A percentile compares a stretch with the other conserved stretches of the same genome.
Conservation (phyloP, 2,113 vertebrate genomes). For the Pachycephala philippinensis region DNA sequence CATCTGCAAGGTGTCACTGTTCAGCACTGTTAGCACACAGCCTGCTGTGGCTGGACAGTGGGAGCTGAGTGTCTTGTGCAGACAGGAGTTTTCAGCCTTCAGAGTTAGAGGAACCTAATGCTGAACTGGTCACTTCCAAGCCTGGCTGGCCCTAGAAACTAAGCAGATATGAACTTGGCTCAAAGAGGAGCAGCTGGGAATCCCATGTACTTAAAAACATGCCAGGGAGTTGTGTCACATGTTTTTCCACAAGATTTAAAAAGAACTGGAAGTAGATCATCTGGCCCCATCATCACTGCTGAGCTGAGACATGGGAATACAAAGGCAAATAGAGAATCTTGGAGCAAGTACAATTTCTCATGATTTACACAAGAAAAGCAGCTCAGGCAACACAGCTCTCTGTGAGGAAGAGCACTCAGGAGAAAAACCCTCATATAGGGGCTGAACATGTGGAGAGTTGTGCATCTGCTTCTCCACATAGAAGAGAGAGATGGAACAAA, state of each 20-base stretch:
- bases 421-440: neutral
- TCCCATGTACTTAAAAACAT: neutral
- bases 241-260: neutral
- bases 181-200: neutral
- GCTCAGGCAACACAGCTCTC: neutral
- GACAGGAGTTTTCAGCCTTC: neutral
- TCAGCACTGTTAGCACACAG: neutral
- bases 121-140: neutral
- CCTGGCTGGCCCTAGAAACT: neutral
- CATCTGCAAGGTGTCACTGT: neutral
- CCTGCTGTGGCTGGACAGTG: neutral
- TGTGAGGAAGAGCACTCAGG: rapidly evolving
- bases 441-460: rapidly evolving
- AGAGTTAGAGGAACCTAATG: neutral
- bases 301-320: neutral
- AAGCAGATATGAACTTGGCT: neutral
- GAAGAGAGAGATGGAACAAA: neutral
- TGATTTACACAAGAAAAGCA: neutral
- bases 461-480: neutral
- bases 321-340: neutral
- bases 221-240: neutral
- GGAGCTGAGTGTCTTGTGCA: neutral
- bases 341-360: neutral
- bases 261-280: neutral
- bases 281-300: neutral